Base-by-base conservation (phyloP, 2,113 vertebrate species). In the Coptodon bakossiorum region DNA sequence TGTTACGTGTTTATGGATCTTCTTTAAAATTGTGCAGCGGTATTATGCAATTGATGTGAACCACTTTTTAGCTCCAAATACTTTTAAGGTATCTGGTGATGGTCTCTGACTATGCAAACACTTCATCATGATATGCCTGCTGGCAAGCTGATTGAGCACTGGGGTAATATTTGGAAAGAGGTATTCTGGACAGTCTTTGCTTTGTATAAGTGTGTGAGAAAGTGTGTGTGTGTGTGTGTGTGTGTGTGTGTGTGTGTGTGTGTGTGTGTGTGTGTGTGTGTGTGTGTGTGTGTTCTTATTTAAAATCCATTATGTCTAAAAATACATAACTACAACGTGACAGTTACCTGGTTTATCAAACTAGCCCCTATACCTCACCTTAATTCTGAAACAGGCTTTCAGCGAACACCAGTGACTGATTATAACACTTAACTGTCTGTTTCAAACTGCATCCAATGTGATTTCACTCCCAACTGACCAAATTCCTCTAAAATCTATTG, bases 141-240 rank as follows among this genome's bases (percentile, higher is more conserved):
- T 84, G 93, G 92, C 91, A 88, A 82, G 83, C 86, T 85, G 61
- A 90, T 89, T 81, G 81, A 92, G 85, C 79, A 50, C 87, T 85
- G 84, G 79, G 89, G 88, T 89, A 94, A 94, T 94, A 94, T 95
- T 94, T 92, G 90, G 82, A 84, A 88, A 95, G 86, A 10, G 14
- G 83, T 91, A 79, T 85, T 78, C 59, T 89, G 81, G 90, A 81
- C 66, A 57, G 81, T 81, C 45, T 53, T 86, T 85, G 79, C 36
- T 63, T 45, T 71, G 27, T 31, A n/a, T 82, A 48, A 40, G 16
- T 27, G 71, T 82, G 38, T 66, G 38, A 12, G 17, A 27, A 7
- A 34, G 48, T 82, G 78, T 84, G n/a, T 57, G 40, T 12, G 17
- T 12, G 40, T 31, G 24, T 52, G 27, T 43, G 27, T 86, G 48